These are phyloP conservation scores for Condylostylus longicornis DNA, from an alignment of 1,140 invertebrate genomes.

Conservation along the genomic window DNA sequence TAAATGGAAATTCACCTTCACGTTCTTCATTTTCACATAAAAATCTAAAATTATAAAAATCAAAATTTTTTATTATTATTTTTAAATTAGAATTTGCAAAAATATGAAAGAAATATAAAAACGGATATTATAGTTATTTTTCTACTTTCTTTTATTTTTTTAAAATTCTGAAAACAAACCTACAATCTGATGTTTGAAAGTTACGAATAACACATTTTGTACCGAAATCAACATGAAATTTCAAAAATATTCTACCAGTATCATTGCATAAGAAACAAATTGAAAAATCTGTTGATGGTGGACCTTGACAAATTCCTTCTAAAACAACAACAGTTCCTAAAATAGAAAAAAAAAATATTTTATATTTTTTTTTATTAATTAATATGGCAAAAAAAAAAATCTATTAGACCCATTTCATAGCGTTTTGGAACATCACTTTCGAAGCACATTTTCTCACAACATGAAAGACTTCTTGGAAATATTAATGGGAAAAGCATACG, in stretches of 20 bases:
- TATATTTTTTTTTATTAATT: background rate
- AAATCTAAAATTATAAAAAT: constrained; percentile 12
- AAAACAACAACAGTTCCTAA: constrained; percentile 25
- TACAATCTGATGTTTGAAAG: constrained; percentile 25
- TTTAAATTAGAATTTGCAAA: no score
- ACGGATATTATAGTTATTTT: background rate
- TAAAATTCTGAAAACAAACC: constrained; percentile 9
- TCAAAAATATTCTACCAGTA: constrained; percentile 22
- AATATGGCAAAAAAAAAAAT: background rate
- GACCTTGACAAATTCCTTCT: constrained; percentile 29
- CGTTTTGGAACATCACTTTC: constrained; percentile 27
- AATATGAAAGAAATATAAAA: no score
- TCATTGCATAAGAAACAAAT: constrained; percentile 31
- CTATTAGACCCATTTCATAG: constrained; percentile 24
- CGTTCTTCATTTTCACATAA: constrained; percentile 25
- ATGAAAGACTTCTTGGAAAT: constrained; percentile 23
- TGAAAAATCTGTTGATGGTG: constrained; percentile 25
- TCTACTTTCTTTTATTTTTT: background rate
- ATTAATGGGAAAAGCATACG: constrained; percentile 27
- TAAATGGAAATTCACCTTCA: constrained; percentile 29
- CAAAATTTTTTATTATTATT: no score
- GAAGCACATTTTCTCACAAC: constrained; percentile 22
- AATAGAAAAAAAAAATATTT: background rate
- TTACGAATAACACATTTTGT: constrained; percentile 21
- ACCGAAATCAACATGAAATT: constrained; percentile 27